phyloP scores from a whole-genome alignment of 2,797 vertebrate species.

The Gymnopithys bicolor region DNA sequence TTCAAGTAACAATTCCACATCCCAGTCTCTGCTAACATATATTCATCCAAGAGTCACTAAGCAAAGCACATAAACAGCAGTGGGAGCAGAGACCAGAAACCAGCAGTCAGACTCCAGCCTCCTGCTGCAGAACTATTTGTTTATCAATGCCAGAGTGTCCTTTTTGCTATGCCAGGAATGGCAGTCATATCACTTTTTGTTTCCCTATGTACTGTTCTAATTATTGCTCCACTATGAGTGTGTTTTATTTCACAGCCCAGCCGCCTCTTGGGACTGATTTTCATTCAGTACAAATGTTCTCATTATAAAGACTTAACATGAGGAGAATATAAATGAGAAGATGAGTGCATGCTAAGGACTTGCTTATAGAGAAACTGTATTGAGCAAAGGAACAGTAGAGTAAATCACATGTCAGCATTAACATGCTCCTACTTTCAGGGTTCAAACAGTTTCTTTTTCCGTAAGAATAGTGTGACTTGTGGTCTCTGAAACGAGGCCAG shows the following conservation, averaged over 20 bases:
- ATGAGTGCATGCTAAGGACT: constrained; percentile 7
- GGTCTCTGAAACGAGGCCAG: not conserved
- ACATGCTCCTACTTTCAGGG: not conserved
- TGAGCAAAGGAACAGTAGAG: constrained; percentile 41
- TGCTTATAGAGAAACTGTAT: constrained; percentile 14
- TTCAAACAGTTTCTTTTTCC: not conserved
- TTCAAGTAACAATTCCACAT: not conserved
- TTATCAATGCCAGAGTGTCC: not conserved
- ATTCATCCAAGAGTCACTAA: not conserved
- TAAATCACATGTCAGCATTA: constrained; percentile 19
- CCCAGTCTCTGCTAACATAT: not conserved
- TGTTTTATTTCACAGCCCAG: constrained; percentile 7
- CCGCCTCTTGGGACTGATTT: constrained; percentile 32
- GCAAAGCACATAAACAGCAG: not conserved
- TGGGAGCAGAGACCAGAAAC: not conserved
- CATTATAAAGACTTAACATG: constrained; percentile 46
- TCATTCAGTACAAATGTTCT: constrained; percentile 68
- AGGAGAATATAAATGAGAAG: constrained; percentile 67
- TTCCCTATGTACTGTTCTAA: constrained; percentile 26
- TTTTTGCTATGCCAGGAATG: constrained; percentile 26
- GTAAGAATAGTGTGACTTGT: not conserved
- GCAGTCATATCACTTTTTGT: constrained; percentile 29
- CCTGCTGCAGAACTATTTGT: not conserved
- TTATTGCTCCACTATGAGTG: constrained; percentile 48
- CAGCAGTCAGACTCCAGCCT: not conserved